Evolutionary conservation across 2,888 invertebrate genomes (phyloP).

Genomic region (Dascillus cervinus): DNA sequence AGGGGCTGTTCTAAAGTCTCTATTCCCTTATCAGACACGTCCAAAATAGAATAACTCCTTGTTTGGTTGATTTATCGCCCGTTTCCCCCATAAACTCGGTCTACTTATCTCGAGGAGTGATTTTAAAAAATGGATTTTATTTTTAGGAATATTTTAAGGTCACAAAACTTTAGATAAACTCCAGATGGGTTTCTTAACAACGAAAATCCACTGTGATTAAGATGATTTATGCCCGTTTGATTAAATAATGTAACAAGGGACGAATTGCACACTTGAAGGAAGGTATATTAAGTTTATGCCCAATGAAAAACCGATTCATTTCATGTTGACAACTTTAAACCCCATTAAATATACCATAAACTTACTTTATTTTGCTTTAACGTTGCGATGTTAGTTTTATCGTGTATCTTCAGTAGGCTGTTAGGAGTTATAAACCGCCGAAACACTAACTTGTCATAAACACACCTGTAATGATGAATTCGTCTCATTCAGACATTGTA

Average conservation of each 20-base stretch:
- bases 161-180: slow-evolving; percentile 2
- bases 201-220: no score
- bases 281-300: slow-evolving; percentile 31
- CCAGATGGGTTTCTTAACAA: slow-evolving; percentile 1
- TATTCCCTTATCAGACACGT: no score
- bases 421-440: slow-evolving; percentile 19
- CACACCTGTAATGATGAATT: slow-evolving; percentile 15
- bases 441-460: slow-evolving; percentile 18
- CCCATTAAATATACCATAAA: slow-evolving; percentile 35
- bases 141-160: background rate
- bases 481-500: no score
- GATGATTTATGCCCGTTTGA: no score
- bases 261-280: slow-evolving; percentile 18
- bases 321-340: slow-evolving; percentile 36
- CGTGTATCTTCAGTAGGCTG: slow-evolving; percentile 22
- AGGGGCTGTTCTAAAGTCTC: no score
- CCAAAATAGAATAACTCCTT: no score
- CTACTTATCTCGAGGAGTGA: slow-evolving; percentile 1
- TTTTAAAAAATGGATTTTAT: slow-evolving; percentile 1
- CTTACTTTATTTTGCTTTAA: slow-evolving; percentile 32
- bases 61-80: slow-evolving; percentile 1
- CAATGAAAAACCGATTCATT: slow-evolving; percentile 32
- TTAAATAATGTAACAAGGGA: slow-evolving; percentile 20
- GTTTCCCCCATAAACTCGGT: slow-evolving; percentile 6
- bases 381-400: slow-evolving; percentile 29